Evolutionary conservation across 2,888 invertebrate genomes (phyloP).

Genomic region (Caenorhabditis doughertyi): DNA sequence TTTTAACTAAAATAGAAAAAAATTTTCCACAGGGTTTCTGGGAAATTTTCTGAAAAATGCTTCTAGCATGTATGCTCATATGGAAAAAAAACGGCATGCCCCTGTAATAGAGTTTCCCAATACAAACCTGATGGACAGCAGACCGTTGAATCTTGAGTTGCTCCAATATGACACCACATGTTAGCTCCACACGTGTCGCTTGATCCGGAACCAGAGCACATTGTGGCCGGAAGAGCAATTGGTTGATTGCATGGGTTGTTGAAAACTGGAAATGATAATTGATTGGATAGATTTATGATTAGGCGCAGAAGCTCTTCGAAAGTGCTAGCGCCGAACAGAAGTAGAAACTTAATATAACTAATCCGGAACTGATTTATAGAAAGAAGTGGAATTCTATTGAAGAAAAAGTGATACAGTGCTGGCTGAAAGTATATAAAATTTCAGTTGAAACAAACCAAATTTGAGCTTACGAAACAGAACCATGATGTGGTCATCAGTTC

Average conservation of each 20-base stretch:
- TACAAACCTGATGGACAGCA: conserved; percentile 79
- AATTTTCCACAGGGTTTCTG: no score
- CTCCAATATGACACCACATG: conserved; percentile 81
- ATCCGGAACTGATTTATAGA: not conserved
- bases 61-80: no score
- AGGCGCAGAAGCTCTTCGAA: conserved; percentile 1
- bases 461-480: no score
- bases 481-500: no score
- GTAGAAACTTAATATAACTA: not conserved
- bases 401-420: no score
- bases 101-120: no score
- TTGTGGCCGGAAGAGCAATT: conserved; percentile 70
- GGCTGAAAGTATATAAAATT: no score
- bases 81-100: no score
- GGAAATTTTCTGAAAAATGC: not conserved
- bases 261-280: conserved; percentile 70
- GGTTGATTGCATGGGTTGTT: conserved; percentile 79
- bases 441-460: no score
- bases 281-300: not conserved
- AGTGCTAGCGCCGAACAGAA: not conserved
- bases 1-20: no score
- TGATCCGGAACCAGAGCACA: conserved; percentile 66
- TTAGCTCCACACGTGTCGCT: conserved; percentile 70
- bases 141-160: conserved; percentile 76
- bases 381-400: conserved; percentile 35